These are phyloP conservation scores for Dione juno DNA, from an alignment of 2,888 invertebrate species.

Conservation along the genomic window DNA sequence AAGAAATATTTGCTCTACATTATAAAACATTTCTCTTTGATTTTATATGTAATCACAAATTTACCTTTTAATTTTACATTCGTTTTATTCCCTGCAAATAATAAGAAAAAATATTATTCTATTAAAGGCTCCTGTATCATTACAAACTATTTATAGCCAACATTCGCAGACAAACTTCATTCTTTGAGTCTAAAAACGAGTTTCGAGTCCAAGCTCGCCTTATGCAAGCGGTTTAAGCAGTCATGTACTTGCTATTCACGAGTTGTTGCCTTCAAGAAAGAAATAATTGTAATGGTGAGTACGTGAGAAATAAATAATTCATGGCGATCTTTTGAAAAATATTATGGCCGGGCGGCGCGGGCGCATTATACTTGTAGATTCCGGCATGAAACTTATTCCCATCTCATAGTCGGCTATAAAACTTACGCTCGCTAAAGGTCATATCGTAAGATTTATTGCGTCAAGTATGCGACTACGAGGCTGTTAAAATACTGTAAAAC, in stretches of 20 bases:
- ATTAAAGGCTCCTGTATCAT: constrained; percentile 37
- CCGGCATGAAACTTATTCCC: constrained; percentile 55
- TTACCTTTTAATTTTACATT: neutral
- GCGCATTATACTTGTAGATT: constrained; percentile 79
- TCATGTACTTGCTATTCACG: constrained; percentile 65
- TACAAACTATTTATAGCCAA: constrained; percentile 42
- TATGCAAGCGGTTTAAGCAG: constrained; percentile 46
- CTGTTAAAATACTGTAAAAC: constrained; percentile 28
- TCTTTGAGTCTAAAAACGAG: constrained; percentile 44
- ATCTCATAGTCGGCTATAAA: constrained; percentile 43
- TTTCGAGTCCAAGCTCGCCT: constrained; percentile 42
- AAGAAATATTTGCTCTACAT: neutral
- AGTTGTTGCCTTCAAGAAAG: constrained; percentile 70
- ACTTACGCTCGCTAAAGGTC: constrained; percentile 40
- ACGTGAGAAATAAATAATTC: constrained; percentile 77
- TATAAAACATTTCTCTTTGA: neutral
- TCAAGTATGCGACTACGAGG: constrained; percentile 29
- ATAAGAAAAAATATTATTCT: constrained; percentile 28
- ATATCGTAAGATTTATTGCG: constrained; percentile 41
- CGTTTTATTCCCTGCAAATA: neutral
- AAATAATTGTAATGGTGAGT: constrained; percentile 79
- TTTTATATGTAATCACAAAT: neutral
- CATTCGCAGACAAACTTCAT: constrained; percentile 43
- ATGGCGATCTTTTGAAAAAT: constrained; percentile 77
- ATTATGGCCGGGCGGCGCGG: constrained; percentile 68